A percentile compares a stretch with the other conserved stretches of the same genome.
These are phyloP conservation scores for Mellilla xanthometata DNA, from an alignment of 2,888 invertebrate genomes.

Conservation along the genomic window DNA sequence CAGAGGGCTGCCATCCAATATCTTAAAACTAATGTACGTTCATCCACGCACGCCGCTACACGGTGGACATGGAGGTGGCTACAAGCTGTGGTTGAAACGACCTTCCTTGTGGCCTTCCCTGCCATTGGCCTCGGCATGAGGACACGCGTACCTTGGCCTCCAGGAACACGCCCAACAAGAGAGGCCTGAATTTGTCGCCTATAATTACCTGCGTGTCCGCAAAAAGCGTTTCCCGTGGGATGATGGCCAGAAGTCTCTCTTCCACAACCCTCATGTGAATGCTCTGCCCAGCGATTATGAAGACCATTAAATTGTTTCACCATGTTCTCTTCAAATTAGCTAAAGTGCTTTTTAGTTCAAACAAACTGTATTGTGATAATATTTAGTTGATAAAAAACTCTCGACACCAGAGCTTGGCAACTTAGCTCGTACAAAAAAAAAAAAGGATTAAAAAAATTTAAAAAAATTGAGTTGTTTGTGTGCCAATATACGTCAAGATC, in stretches of 20 bases:
- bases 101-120: constrained; percentile 90
- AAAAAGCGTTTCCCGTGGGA: constrained; percentile 97
- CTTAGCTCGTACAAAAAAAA: too few relatives aligned
- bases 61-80: constrained; percentile 82
- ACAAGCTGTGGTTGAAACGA: constrained; percentile 90
- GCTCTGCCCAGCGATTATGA: constrained; percentile 93
- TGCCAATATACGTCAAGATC: too few relatives aligned
- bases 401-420: too few relatives aligned
- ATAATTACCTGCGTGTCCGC: constrained; percentile 90
- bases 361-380: constrained; percentile 55
- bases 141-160: constrained; percentile 88
- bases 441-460: too few relatives aligned
- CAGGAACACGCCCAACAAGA: constrained; percentile 79
- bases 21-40: constrained; percentile 69
- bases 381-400: constrained; percentile 48
- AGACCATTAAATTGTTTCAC: constrained; percentile 51
- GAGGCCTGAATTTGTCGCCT: constrained; percentile 88
- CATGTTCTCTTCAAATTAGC: constrained; percentile 29
- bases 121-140: constrained; percentile 88
- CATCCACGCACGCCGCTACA: constrained; percentile 66
- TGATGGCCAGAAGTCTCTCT: constrained; percentile 92
- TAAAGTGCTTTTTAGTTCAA: constrained; percentile 47
- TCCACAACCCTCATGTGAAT: constrained; percentile 93
- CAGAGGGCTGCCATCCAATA: constrained; percentile 70
- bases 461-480: too few relatives aligned